phyloP scores from a whole-genome alignment of 23 tunicate species.

The Clavelina lepadiformis region DNA sequence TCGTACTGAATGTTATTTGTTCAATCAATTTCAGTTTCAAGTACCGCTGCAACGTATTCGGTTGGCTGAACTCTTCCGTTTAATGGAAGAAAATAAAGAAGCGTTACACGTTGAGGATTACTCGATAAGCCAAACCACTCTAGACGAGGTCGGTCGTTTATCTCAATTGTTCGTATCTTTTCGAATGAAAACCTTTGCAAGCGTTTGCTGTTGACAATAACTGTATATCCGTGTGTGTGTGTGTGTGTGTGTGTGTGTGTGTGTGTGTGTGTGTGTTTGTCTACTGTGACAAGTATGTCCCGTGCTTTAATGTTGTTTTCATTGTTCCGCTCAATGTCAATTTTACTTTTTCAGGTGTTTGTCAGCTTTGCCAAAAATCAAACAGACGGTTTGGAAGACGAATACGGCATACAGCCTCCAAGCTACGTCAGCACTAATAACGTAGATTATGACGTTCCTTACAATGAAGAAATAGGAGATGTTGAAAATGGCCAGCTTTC shows the following conservation, averaged over 20 bases:
- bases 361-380: constrained; percentile 87
- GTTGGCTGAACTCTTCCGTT: constrained; percentile 48
- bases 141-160: constrained; percentile 78
- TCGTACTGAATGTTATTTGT: background rate
- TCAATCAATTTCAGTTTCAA: constrained; percentile 43
- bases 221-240: too few relatives aligned
- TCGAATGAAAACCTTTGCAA: background rate
- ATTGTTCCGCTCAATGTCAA: background rate
- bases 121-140: constrained; percentile 88
- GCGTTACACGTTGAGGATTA: constrained; percentile 77
- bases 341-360: constrained; percentile 55
- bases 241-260: too few relatives aligned
- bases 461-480: background rate
- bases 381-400: constrained; percentile 73
- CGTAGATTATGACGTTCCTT: background rate
- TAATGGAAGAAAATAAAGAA: constrained; percentile 65
- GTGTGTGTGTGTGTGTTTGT: too few relatives aligned
- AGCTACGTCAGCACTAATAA: background rate
- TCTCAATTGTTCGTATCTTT: background rate
- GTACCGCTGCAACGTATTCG: constrained; percentile 37
- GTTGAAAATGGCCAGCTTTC: too few relatives aligned
- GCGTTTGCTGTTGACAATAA: background rate
- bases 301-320: too few relatives aligned
- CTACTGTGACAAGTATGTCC: too few relatives aligned
- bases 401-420: constrained; percentile 25